Conservation (phyloP, 2,113 vertebrate genomes). For the Ciconia boyciana region DNA sequence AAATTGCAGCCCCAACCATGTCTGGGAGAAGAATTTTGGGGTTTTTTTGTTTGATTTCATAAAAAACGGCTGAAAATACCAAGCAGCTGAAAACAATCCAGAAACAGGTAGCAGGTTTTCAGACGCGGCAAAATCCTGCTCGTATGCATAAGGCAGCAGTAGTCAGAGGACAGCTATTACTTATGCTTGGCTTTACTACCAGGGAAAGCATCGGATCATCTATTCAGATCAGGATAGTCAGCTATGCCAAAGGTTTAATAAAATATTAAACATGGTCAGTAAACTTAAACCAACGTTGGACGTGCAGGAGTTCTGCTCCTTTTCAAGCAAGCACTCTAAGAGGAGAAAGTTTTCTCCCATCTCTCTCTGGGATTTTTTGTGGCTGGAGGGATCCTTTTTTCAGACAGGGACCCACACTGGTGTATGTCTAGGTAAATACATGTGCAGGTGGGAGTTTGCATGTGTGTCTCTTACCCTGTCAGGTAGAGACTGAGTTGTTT, state of each 20-base stretch:
- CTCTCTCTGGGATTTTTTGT: not conserved
- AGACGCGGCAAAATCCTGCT: not conserved
- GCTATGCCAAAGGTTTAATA: conserved; percentile 56
- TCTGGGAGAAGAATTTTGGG: not conserved
- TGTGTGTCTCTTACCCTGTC: not conserved
- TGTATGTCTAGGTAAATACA: not conserved
- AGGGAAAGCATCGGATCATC: not conserved
- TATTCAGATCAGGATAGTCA: conserved; percentile 43
- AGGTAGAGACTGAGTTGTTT: not conserved
- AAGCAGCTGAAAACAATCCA: not conserved
- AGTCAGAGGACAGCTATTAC: conserved; percentile 17
- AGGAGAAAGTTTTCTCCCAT: not conserved
- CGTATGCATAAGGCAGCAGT: not conserved
- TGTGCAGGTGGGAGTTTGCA: not conserved
- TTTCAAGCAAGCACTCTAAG: not conserved
- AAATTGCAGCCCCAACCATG: not conserved
- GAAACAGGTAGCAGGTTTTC: not conserved
- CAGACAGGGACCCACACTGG: not conserved
- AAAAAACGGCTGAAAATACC: not conserved
- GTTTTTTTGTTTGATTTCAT: not conserved
- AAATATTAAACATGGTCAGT: conserved; percentile 65
- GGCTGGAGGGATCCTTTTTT: not conserved
- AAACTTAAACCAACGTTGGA: conserved; percentile 47
- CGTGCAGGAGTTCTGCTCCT: not conserved
- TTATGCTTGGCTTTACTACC: conserved; percentile 39